phyloP scores from a whole-genome alignment of 2,888 invertebrate genomes.

The Tuta absoluta region DNA sequence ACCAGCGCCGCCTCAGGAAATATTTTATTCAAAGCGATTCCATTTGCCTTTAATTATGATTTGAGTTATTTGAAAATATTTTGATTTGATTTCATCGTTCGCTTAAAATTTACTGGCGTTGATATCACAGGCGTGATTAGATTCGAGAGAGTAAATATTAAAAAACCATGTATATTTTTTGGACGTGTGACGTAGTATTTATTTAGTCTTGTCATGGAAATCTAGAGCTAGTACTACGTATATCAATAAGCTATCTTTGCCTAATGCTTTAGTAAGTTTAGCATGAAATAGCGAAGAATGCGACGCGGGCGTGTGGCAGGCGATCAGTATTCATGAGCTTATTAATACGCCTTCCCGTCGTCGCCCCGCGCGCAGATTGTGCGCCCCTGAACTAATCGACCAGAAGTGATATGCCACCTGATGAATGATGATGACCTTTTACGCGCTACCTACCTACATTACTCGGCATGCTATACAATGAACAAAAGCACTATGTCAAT shows the following conservation, averaged over 20 bases:
- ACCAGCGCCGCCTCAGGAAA: constrained; percentile 53
- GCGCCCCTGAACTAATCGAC: constrained; percentile 65
- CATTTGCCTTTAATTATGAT: constrained; percentile 27
- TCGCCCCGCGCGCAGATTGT: constrained; percentile 57
- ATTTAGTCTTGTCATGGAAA: constrained; percentile 6
- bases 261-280: neutral
- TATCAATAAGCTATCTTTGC: constrained; percentile 16
- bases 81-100: constrained; percentile 13
- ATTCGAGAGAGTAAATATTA: neutral
- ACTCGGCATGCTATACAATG: constrained; percentile 14
- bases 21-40: constrained; percentile 41
- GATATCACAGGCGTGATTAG: neutral
- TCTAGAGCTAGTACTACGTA: neutral
- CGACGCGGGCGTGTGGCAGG: constrained; percentile 39
- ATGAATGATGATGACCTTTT: constrained; percentile 61
- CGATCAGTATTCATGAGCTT: constrained; percentile 73
- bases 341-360: constrained; percentile 62
- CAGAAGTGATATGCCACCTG: constrained; percentile 67
- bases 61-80: constrained; percentile 24
- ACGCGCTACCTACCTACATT: constrained; percentile 25
- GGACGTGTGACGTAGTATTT: neutral
- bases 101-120: neutral
- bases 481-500: constrained; percentile 19
- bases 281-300: constrained; percentile 13
- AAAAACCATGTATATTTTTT: neutral